phyloP scores from a whole-genome alignment of 2,888 invertebrate genomes.

The Octonoba sinensis region DNA sequence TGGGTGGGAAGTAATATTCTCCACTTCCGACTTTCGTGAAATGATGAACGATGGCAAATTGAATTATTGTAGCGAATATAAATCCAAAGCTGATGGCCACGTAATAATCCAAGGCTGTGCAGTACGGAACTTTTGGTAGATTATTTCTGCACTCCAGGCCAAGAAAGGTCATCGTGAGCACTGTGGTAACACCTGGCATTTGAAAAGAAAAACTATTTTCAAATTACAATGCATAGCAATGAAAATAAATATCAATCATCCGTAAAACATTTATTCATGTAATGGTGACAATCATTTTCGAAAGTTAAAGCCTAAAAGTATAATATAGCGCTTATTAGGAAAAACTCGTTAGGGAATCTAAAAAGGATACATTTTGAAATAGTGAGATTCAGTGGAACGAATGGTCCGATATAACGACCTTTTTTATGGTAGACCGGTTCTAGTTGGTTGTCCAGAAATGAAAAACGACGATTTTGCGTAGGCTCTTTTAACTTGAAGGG shows the following conservation, averaged over 20 bases:
- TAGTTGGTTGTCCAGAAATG: too few relatives aligned
- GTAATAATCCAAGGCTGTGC: conserved; percentile 87
- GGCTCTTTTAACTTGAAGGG: too few relatives aligned
- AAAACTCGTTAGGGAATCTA: too few relatives aligned
- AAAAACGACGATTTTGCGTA: too few relatives aligned
- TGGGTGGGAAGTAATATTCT: conserved; percentile 64
- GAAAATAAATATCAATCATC: too few relatives aligned
- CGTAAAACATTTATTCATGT: neutral
- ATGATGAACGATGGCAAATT: conserved; percentile 87
- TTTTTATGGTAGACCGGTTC: too few relatives aligned
- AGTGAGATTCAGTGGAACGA: too few relatives aligned
- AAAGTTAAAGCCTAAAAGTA: too few relatives aligned
- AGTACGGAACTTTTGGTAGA: conserved; percentile 86
- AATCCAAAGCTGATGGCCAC: conserved; percentile 85
- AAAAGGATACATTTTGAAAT: too few relatives aligned
- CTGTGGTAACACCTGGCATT: conserved; percentile 81
- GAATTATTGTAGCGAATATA: conserved; percentile 84
- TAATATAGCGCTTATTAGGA: too few relatives aligned
- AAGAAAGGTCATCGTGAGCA: conserved; percentile 86
- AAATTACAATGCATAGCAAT: neutral
- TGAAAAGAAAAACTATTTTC: neutral
- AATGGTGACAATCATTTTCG: neutral
- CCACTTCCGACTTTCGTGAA: conserved; percentile 84
- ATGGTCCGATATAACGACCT: too few relatives aligned
- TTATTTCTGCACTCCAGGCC: conserved; percentile 85